A percentile compares a stretch with the other conserved stretches of the same genome.
Conservation (phyloP, 2,113 vertebrate species). For the Todiramphus chloris region DNA sequence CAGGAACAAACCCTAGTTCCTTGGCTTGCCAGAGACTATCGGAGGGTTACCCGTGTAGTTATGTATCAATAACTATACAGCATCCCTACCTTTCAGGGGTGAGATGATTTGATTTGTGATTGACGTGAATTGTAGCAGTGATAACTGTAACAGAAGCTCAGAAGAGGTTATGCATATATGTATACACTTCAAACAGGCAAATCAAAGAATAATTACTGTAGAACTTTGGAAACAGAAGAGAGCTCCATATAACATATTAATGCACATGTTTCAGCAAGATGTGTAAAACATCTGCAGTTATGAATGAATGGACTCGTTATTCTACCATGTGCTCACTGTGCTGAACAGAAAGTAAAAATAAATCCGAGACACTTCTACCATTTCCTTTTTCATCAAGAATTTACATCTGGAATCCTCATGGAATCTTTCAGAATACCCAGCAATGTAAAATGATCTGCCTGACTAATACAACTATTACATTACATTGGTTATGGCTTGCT, state of each 20-base stretch:
- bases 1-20: background rate
- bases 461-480: conserved; percentile 32
- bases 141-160: background rate
- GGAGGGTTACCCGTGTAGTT: background rate
- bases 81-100: background rate
- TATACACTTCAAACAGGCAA: background rate
- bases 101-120: background rate
- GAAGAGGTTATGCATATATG: background rate
- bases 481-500: conserved; percentile 26
- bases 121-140: background rate
- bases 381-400: conserved; percentile 36
- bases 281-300: conserved; percentile 64
- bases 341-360: conserved; percentile 62
- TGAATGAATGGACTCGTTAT: conserved; percentile 48
- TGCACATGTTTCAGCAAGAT: conserved; percentile 46
- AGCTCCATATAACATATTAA: background rate
- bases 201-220: conserved; percentile 23
- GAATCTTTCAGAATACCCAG: conserved; percentile 19
- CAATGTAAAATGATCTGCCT: conserved; percentile 33
- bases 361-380: conserved; percentile 50
- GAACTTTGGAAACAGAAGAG: background rate
- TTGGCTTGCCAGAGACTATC: background rate
- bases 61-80: background rate
- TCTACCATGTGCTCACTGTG: conserved; percentile 25
- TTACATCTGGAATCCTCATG: conserved; percentile 64